A percentile compares a stretch with the other conserved stretches of the same genome.
Evolutionary conservation across 2,113 vertebrate genomes (phyloP).

Genomic region (Erinaceus europaeus): DNA sequence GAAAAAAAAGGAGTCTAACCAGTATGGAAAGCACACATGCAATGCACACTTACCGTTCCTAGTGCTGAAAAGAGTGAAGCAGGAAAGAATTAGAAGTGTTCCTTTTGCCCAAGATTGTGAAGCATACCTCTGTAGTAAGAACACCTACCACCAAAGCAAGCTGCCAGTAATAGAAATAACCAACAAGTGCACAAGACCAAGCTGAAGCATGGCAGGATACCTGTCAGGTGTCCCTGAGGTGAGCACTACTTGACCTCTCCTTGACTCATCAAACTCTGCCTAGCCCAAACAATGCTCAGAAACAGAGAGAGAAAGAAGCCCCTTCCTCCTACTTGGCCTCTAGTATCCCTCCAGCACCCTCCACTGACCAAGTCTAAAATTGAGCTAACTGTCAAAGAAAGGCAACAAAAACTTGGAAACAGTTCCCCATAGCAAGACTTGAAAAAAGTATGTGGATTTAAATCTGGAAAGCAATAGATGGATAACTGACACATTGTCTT

Average conservation of each 20-base stretch:
- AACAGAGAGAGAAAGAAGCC: not conserved
- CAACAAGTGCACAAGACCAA: not conserved
- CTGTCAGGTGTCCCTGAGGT: not conserved
- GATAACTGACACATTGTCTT: not conserved
- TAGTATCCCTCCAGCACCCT: not conserved
- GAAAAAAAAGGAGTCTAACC: not conserved
- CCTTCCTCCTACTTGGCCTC: not conserved
- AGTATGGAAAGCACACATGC: not conserved
- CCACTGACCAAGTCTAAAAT: not conserved
- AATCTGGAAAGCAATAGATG: not conserved
- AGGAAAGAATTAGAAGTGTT: not conserved
- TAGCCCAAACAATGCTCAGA: not conserved
- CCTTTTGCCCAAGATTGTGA: not conserved
- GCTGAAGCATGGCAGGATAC: not conserved
- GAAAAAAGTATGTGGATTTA: not conserved
- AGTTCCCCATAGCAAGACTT: not conserved
- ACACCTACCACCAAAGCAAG: not conserved
- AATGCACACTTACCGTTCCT: not conserved
- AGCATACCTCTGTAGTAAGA: not conserved
- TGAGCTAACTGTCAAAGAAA: not conserved
- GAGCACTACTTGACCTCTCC: not conserved
- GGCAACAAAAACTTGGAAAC: not conserved
- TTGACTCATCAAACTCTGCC: not conserved
- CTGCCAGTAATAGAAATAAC: no score
- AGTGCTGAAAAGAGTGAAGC: not conserved